Conservation (phyloP, 2,113 vertebrate genomes). For the Paramormyrops kingsleyae region DNA sequence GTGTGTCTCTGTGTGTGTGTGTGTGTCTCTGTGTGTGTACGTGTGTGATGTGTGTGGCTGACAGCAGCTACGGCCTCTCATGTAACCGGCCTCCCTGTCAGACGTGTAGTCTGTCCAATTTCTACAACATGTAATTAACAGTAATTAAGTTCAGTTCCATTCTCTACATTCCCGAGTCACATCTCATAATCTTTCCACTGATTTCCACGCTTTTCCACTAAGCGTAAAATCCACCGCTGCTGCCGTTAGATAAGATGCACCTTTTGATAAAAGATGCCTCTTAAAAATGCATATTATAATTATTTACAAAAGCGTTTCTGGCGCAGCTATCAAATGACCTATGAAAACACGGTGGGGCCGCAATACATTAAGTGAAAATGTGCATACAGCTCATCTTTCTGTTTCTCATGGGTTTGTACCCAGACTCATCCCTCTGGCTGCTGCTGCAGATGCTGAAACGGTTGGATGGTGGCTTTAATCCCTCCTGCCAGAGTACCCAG, state of each 20-base stretch:
- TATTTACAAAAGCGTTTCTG: not conserved
- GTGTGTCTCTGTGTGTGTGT: not conserved
- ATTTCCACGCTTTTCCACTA: not conserved
- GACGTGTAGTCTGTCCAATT: not conserved
- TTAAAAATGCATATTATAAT: not conserved
- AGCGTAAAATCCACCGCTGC: not conserved
- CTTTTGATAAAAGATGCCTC: not conserved
- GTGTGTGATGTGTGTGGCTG: not conserved
- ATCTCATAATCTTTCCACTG: not conserved
- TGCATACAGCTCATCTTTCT: not conserved
- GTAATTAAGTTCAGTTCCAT: not conserved
- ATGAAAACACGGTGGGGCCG: not conserved
- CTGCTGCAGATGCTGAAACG: not conserved
- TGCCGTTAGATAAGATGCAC: not conserved
- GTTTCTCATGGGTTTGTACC: not conserved
- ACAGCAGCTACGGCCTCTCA: not conserved
- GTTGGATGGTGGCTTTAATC: not conserved
- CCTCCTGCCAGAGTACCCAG: not conserved
- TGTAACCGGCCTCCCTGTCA: not conserved
- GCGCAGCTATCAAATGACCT: not conserved
- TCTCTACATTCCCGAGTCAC: not conserved
- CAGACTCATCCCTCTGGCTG: not conserved
- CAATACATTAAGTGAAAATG: not conserved
- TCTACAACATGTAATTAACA: not conserved
- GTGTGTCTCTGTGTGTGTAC: not conserved